phyloP scores from a whole-genome alignment of 1,140 invertebrate species.

The Drosophila arizonae region DNA sequence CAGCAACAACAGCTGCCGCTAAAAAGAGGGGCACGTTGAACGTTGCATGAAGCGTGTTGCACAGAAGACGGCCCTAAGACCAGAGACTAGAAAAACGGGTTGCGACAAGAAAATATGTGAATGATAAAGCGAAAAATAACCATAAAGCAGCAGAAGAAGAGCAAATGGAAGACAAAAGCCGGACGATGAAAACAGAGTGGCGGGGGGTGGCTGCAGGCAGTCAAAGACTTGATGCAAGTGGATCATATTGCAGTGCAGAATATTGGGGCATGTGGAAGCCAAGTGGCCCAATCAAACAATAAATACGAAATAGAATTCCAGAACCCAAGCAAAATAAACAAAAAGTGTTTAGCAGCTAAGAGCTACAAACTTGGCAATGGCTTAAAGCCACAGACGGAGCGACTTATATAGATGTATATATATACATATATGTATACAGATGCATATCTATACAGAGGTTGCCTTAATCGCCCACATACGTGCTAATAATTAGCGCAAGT shows the following conservation, averaged over 20 bases:
- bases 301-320: conserved; percentile 6
- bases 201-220: conserved; percentile 5
- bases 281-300: conserved; percentile 22
- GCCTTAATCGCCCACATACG: conserved; percentile 47
- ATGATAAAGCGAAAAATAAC: conserved; percentile 32
- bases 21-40: conserved; percentile 63
- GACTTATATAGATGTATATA: conserved; percentile 47
- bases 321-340: conserved; percentile 20
- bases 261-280: conserved; percentile 29
- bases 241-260: conserved; percentile 40
- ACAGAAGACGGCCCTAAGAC: conserved; percentile 40
- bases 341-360: conserved; percentile 20
- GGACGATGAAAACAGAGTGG: neutral
- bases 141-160: conserved; percentile 17
- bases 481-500: conserved; percentile 59
- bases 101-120: conserved; percentile 29
- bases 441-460: conserved; percentile 30
- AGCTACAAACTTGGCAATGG: conserved; percentile 50
- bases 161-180: neutral
- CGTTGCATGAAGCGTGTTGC: conserved; percentile 45
- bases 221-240: conserved; percentile 43
- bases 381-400: conserved; percentile 63
- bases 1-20: conserved; percentile 21
- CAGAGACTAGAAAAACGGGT: conserved; percentile 73
- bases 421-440: conserved; percentile 24